Evolutionary conservation across 2,888 invertebrate species (phyloP).

Genomic region (Himalopsyche anomala): DNA sequence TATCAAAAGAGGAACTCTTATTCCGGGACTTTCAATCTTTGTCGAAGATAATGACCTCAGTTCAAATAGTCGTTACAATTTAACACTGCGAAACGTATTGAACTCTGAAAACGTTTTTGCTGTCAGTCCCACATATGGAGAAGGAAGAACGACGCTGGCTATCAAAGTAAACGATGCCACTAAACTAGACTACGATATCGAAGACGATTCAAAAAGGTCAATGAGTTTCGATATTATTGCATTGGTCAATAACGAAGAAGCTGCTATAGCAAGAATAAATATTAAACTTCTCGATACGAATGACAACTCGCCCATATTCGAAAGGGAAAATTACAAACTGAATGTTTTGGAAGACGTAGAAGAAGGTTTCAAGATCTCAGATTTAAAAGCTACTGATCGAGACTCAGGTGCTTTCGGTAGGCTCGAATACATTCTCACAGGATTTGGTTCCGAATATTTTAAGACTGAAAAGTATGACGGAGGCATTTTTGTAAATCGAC

Average conservation of each 20-base stretch:
- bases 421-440: constrained; percentile 84
- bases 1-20: constrained; percentile 81
- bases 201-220: constrained; percentile 77
- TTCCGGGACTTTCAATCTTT: constrained; percentile 84
- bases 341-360: constrained; percentile 82
- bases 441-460: constrained; percentile 88
- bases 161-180: constrained; percentile 82
- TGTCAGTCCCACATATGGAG: constrained; percentile 81
- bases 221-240: constrained; percentile 84
- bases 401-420: constrained; percentile 85
- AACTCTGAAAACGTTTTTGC: constrained; percentile 79
- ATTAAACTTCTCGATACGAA: constrained; percentile 85
- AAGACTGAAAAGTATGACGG: constrained; percentile 82
- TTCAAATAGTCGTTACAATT: constrained; percentile 83
- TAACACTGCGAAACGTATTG: constrained; percentile 78
- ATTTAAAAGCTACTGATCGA: constrained; percentile 82
- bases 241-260: constrained; percentile 76
- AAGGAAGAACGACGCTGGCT: constrained; percentile 85
- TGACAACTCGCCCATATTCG: constrained; percentile 86
- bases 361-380: constrained; percentile 79
- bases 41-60: constrained; percentile 86
- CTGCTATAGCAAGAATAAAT: constrained; percentile 79
- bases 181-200: constrained; percentile 84
- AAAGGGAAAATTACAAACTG: constrained; percentile 80
- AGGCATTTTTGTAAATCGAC: constrained; percentile 80